phyloP scores from a whole-genome alignment of 2,888 invertebrate species.

The Nomada lathburiana region DNA sequence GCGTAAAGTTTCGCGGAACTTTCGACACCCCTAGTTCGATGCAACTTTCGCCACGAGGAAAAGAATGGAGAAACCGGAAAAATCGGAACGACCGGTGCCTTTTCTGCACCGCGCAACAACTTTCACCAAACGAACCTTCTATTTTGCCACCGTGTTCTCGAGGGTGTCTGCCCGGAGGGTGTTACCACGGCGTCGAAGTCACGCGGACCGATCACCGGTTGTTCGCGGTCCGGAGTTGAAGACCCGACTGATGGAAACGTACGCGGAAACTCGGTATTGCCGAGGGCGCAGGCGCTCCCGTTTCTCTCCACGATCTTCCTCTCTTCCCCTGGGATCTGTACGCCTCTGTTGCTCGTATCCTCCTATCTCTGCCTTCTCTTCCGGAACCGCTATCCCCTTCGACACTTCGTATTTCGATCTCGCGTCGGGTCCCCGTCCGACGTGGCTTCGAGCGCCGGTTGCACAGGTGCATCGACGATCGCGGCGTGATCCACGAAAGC shows the following conservation, averaged over 20 bases:
- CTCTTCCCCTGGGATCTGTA: constrained; percentile 47
- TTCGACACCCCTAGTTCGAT: background rate
- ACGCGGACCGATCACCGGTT: constrained; percentile 70
- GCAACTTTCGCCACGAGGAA: background rate
- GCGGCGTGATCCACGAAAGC: background rate
- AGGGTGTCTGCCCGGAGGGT: constrained; percentile 46
- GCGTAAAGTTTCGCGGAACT: constrained; percentile 38
- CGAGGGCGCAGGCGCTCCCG: constrained; percentile 73
- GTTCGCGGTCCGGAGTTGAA: constrained; percentile 82
- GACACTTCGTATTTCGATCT: constrained; percentile 55
- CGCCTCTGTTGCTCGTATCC: constrained; percentile 36
- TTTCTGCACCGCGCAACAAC: background rate
- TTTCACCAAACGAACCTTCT: constrained; percentile 2
- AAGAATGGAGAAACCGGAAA: background rate
- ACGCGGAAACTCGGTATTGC: constrained; percentile 70
- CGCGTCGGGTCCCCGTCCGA: background rate
- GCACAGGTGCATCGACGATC: background rate
- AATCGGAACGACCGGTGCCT: background rate
- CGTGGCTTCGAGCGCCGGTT: background rate
- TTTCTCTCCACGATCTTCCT: constrained; percentile 61
- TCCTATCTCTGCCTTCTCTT: constrained; percentile 41
- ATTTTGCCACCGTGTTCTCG: no score
- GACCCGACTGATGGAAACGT: constrained; percentile 81
- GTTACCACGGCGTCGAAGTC: constrained; percentile 56
- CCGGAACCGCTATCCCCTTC: constrained; percentile 55